These are phyloP conservation scores for Ennomos fuscantarius DNA, from an alignment of 2,888 invertebrate species.

Conservation along the genomic window DNA sequence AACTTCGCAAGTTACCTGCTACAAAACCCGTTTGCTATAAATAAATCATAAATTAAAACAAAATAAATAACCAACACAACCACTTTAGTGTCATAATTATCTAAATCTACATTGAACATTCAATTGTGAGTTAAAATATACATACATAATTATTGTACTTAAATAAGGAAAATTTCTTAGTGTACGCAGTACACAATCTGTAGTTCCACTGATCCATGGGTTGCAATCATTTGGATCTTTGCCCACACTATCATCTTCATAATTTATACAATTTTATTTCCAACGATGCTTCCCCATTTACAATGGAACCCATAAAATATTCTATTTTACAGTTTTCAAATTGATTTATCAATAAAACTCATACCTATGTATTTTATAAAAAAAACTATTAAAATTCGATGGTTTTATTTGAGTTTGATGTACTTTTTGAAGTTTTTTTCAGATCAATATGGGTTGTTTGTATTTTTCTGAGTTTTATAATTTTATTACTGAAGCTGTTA, in stretches of 20 bases:
- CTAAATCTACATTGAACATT: constrained; percentile 65
- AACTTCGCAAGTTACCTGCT: constrained; percentile 66
- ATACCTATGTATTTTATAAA: constrained; percentile 4
- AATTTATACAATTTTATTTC: background rate
- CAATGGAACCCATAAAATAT: constrained; percentile 22
- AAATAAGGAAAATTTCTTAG: constrained; percentile 46
- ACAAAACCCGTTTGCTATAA: constrained; percentile 77
- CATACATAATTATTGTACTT: constrained; percentile 58
- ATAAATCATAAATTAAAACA: constrained; percentile 78
- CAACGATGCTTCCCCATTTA: constrained; percentile 8
- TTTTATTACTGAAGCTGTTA: too few species aligned
- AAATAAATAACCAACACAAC: constrained; percentile 84
- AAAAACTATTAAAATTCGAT: constrained; percentile 6
- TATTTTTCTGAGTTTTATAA: too few species aligned
- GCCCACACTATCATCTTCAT: background rate
- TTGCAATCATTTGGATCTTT: constrained; percentile 1
- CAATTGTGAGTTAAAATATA: constrained; percentile 55
- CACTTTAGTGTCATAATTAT: constrained; percentile 63
- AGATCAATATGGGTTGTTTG: constrained; percentile 4
- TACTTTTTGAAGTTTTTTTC: constrained; percentile 11
- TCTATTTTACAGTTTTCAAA: constrained; percentile 13
- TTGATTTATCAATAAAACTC: constrained; percentile 5
- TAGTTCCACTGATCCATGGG: constrained; percentile 16
- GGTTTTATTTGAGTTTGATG: constrained; percentile 7
- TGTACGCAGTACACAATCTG: constrained; percentile 40